Percentiles rank a stretch among this genome's conserved stretches.
phyloP scores from a whole-genome alignment of 2,113 vertebrate genomes.

The Nibea coibor region DNA sequence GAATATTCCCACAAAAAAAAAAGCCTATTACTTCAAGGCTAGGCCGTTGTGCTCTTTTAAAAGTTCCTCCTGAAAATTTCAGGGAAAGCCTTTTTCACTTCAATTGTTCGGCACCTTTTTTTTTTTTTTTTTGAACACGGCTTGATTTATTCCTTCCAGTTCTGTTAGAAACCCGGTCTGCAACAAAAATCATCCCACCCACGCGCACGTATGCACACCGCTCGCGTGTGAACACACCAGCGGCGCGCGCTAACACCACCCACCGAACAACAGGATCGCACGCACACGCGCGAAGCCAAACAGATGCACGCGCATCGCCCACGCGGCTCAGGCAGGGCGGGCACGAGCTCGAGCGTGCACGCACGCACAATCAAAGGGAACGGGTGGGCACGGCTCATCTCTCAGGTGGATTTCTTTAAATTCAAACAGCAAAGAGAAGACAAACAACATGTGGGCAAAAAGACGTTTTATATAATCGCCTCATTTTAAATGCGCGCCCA shows the following conservation, averaged over 20 bases:
- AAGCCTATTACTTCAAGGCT: constrained; percentile 52
- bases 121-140: constrained; percentile 43
- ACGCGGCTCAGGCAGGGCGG: not conserved
- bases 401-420: constrained; percentile 58
- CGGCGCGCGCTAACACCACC: constrained; percentile 21
- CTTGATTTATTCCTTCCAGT: constrained; percentile 62
- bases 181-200: constrained; percentile 64
- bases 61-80: constrained; percentile 23
- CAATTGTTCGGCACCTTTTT: constrained; percentile 44
- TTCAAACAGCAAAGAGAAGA: constrained; percentile 46
- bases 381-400: constrained; percentile 50
- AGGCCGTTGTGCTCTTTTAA: constrained; percentile 18
- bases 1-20: constrained; percentile 50
- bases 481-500: constrained; percentile 27
- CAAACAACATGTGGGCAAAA: constrained; percentile 41
- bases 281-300: not conserved
- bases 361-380: constrained; percentile 48
- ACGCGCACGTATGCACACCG: constrained; percentile 1
- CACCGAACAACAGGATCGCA: constrained; percentile 13
- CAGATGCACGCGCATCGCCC: constrained; percentile 34
- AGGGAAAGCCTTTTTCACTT: constrained; percentile 48
- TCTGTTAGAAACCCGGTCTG: constrained; percentile 50
- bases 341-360: not conserved
- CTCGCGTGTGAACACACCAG: not conserved
- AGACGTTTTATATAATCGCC: constrained; percentile 51